Base-by-base conservation (phyloP, 2,888 invertebrate species). In the Electrophaes corylata region DNA sequence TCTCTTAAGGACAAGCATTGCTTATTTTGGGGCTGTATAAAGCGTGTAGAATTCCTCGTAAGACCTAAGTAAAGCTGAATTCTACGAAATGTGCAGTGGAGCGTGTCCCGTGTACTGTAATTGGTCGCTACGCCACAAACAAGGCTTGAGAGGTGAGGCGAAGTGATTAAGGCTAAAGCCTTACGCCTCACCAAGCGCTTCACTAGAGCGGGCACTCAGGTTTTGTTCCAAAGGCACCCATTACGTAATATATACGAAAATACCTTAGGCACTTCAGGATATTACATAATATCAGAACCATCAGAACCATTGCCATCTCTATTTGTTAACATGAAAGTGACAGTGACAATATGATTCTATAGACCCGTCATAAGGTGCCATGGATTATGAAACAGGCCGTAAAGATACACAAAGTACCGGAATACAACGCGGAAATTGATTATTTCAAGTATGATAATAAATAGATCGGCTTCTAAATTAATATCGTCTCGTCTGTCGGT, bases 391-490 rank as follows among this genome's bases (percentile, higher is more conserved):
- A n/a, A 12, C 3, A n/a, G n/a, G n/a, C 4, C n/a, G 4, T 37
- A 16, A 16, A 16, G 8, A 16, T 16, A 10, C 3, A 37, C 10
- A 16, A 16, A 37, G 16, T 8, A 6, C 2, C 11, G 11, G 11
- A 19, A 18, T n/a, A 31, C 16, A 19, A 19, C 6, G 8, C 18
- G 31, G 11, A 19, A 31, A 31, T 45, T 45, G 31, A 45, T 16
- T 45, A 45, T 31, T 45, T 37, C 14, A 10, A 37, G 10, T 16
- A 16, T 16, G 6, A 16, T 37, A 37, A 16, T 37, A 37, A 37
- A 16, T 3, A 48, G 39, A 48, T 37, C 16, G 18, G 26, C 12
- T 18, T 8, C 11, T n/a, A 40, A 40, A 49, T 41, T 41, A 50
- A 40, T 40, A 31, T 19, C 4, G 4, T 31, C 2, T 31, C 1